Conservation (phyloP, 2,113 vertebrate genomes). For the cattle (Bos taurus) region ARS-UCD2.0 NC_037334.1:95246001-95246500, state of each 20-base stretch:
- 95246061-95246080: background rate
- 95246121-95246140: background rate
- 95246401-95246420: conserved; percentile 8
- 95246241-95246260: background rate
- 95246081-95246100: background rate
- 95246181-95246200: background rate
- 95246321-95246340: background rate
- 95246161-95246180: background rate
- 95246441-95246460: background rate
- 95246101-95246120: background rate
- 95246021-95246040: background rate
- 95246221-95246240: background rate
- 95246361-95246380: background rate
- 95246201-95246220: background rate
- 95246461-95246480: background rate
- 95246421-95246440: conserved; percentile 10
- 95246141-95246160: background rate
- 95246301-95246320: background rate
- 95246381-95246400: background rate
- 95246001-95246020: background rate
- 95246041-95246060: background rate
- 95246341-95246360: background rate
- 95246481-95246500: background rate
- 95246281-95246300: background rate
- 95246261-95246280: background rate